These are phyloP conservation scores for Pediacus dermestoides DNA, from an alignment of 2,888 invertebrate species.

Conservation along the genomic window DNA sequence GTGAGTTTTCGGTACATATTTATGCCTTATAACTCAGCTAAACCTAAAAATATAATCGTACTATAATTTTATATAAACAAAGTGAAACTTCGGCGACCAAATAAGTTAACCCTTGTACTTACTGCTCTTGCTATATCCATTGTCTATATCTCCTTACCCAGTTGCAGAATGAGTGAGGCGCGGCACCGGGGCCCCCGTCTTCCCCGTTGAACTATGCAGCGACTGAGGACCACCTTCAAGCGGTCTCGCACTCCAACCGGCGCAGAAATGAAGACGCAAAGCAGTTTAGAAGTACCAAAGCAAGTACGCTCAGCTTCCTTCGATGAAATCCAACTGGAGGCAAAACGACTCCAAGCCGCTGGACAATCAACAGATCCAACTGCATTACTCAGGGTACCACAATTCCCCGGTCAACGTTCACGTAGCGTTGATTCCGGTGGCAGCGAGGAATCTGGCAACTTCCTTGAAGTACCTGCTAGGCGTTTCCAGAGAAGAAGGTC, in stretches of 20 bases:
- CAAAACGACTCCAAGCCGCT: conserved; percentile 56
- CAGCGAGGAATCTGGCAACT: conserved; percentile 63
- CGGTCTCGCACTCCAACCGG: conserved; percentile 85
- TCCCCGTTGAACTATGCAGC: conserved; percentile 59
- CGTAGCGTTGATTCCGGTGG: conserved; percentile 78
- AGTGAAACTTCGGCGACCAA: no score
- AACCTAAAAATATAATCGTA: no score
- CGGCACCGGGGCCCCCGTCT: conserved; percentile 21
- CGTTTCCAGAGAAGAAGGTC: conserved; percentile 63
- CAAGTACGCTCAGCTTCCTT: conserved; percentile 87
- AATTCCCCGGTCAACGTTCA: conserved; percentile 65
- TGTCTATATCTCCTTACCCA: conserved; percentile 5
- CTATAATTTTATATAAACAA: no score
- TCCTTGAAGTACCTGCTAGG: conserved; percentile 53
- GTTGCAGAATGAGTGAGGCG: conserved; percentile 25
- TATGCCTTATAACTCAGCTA: no score
- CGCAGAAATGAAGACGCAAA: conserved; percentile 88
- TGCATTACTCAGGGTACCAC: conserved; percentile 63
- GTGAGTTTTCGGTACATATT: no score
- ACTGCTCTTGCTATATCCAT: no score
- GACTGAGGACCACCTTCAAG: conserved; percentile 81
- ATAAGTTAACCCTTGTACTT: no score
- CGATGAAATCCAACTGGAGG: conserved; percentile 82
- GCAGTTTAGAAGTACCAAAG: conserved; percentile 86
- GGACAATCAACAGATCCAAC: conserved; percentile 41